Evolutionary conservation across 2,888 invertebrate species (phyloP), one percentile per base, ranked within the genome.

Genomic region (Lomographa bimaculata): DNA sequence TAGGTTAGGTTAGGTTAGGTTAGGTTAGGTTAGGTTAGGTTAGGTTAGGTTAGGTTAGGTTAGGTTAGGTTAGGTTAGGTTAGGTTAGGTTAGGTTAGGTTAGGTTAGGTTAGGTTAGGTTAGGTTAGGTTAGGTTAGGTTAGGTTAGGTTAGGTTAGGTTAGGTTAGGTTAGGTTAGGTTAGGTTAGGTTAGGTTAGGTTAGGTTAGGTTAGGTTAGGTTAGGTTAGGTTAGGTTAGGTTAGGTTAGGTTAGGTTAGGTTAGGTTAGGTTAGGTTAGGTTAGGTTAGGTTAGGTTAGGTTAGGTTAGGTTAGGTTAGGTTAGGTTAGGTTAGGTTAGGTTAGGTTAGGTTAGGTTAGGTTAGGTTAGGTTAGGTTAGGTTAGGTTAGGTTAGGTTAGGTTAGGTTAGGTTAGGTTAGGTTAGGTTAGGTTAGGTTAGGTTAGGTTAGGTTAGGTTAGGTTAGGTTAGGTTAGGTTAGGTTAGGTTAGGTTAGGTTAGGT

Each of bases 31-130:
- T 19, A 19, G 19, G 19, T 19, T 19, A 19, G 19, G 19, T 19
- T 19, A 19, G 46, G 46, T 42, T 42, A 46, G 19, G 21, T 47
- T 42, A 42, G 41, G 42, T 42, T 42, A 21, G 21, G 19, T 21
- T 21, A 21, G 21, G 10, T 19, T 21, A 21, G 21, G 21, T 21
- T 21, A 21, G 21, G 21, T 21, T 21, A 21, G 19, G 21, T 21
- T 21, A 21, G 21, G 21, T 21, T 21, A 21, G 21, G 21, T 21
- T 21, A 9, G 21, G 21, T 21, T 21, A 21, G 21, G 21, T 21
- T 21, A 21, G 21, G 21, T 21, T 21, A 21, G 21, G 21, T 21
- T 21, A 21, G 21, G 21, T 21, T 21, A 21, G 21, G 21, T 21
- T 21, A 21, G 21, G 21, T 21, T 21, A 21, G 21, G 21, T 21